Evolutionary conservation across 2,797 vertebrate species (phyloP), one percentile per base, ranked within the genome.

Genomic region (Columba guinea): DNA sequence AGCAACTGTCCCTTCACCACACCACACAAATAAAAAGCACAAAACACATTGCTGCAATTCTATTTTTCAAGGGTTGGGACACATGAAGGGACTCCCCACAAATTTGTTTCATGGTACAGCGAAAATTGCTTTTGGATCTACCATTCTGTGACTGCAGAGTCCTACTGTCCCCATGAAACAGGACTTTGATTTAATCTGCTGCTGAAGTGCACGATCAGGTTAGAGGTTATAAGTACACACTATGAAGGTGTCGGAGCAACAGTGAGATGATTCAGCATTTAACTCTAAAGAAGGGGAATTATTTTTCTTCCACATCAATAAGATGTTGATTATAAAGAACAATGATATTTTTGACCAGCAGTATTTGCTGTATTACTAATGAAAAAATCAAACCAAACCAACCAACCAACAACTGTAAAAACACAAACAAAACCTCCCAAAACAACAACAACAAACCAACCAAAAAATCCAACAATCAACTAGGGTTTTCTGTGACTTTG

Each of bases 51-150:
- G 59, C 74, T 87, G 67, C 59, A 92, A 79, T 93, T 94, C 84
- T 87, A 28, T 94, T 87, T 91, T 88, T 67, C 52, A 91, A 93
- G 49, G 34, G 37, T 21, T 74, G 89, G 70, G 46, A 76, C 35
- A 80, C 46, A 70, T 79, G 86, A 94, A 87, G 51, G 49, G 46
- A 58, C 63, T 88, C 73, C 74, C 13, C 32, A 55, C 79, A 94
- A 93, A 95, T 82, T 88, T 37, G 63, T 96, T 94, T 94, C 81
- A 80, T 0, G 0, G 34, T 51, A 58, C 30, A 87, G 48, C 73
- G 77, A 89, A 92, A 93, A 94, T 87, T 95, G 85, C 13, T 84
- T 96, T 96, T 91, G 60, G 58, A 73, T 76, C 63, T 76, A 82
- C n/a, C 18, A 11, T n/a, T 89, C 75, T 79, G 48, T 93, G 85